Base-by-base conservation (phyloP, 2,888 invertebrate species). In the Cotesia congregata region DNA sequence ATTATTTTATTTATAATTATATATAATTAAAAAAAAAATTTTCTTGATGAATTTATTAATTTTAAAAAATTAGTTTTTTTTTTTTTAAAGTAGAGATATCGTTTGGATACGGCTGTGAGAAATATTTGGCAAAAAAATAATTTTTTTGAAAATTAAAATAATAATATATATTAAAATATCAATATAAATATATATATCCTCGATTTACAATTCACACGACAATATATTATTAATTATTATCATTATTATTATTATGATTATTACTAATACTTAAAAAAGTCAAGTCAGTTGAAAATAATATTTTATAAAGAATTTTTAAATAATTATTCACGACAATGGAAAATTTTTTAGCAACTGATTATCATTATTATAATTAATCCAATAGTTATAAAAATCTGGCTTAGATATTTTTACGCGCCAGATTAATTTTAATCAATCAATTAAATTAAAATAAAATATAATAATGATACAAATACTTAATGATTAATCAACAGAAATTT, bases 51-150 rank as follows among this genome's bases (percentile, higher is more conserved):
- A 50, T 50, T 50, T 50, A 50, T 50, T 50, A 50, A 50, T 50
- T 50, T 50, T 30, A 50, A 12, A 50, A 50, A 50, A 12, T 70
- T 71, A 20, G 6, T 50, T 71, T 7, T 72, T 5, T 64, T 20
- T 72, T 17, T 17, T 17, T 17, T 17, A 5, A 62, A n/a, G 17
- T 67, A 62, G 68, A 73, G 73, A 76, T 70, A 74, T 77, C 73
- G 73, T 77, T 77, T 74, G 73, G 74, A 77, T 74, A 77, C 73
- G 77, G 77, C 77, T 77, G 77, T 77, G 77, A 77, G 69, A 74
- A 64, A 77, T 77, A 77, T 69, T 76, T 60, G 76, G 73, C 69
- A 69, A 77, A 59, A 77, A 73, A 73, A 74, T 65, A 50, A 72
- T 70, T 77, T 62, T 62, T 62, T 74, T 64, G 60, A 69, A 74